Evolutionary conservation across 2,797 vertebrate species (phyloP).

Genomic region (Pseudotriccus pelzelni): DNA sequence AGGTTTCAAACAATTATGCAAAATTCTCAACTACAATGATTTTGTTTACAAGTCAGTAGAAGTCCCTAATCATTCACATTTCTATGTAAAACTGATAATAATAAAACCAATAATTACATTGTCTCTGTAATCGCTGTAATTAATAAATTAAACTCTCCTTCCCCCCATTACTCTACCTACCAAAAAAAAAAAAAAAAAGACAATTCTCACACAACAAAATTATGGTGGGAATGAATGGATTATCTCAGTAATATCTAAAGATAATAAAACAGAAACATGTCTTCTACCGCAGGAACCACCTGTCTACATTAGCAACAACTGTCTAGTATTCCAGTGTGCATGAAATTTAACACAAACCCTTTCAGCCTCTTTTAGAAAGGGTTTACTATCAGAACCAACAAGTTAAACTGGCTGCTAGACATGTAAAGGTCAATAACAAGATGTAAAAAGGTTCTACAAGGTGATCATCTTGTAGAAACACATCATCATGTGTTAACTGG

Average conservation of each 20-base stretch:
- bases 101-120: background rate
- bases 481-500: background rate
- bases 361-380: background rate
- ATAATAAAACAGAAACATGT: background rate
- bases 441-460: background rate
- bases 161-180: background rate
- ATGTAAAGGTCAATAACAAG: background rate
- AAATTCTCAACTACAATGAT: background rate
- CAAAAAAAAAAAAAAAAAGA: background rate
- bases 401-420: background rate
- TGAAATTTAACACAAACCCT: background rate
- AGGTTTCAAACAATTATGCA: conserved; percentile 14
- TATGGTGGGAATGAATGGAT: background rate
- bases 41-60: conserved; percentile 46
- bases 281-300: background rate
- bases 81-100: conserved; percentile 6
- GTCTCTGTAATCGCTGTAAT: background rate
- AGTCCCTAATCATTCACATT: background rate
- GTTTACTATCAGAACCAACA: background rate
- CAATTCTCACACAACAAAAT: background rate
- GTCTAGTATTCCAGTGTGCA: background rate
- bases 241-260: background rate
- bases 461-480: background rate
- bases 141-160: background rate
- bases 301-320: background rate